Evolutionary conservation across 2,797 vertebrate genomes (phyloP), one percentile per base, ranked within the genome.

Genomic region (Hemitrygon akajei): DNA sequence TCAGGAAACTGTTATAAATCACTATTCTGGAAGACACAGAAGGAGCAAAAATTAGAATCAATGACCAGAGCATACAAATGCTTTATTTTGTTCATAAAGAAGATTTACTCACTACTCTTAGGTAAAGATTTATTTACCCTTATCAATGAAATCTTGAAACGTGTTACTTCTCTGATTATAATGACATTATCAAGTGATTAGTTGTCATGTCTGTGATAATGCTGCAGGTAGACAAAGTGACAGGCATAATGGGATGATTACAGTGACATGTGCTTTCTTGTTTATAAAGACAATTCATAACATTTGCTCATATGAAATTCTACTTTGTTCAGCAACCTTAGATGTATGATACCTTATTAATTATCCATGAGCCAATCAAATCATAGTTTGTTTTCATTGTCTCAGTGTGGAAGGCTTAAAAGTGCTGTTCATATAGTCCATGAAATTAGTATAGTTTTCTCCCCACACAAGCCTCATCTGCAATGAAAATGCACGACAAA

Each of bases 131-230:
- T 87, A 87, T 60, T 87, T 87, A 10, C 30, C 58, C 58, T 60
- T 86, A 60, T 86, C 82, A 86, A 60, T 86, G 82, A 27, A 60
- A 30, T 25, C 82, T 86, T 12, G 56, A 86, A 60, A 27, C 5
- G 25, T 4, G 2, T 58, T 56, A 84, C 56, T 84, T 11, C 81
- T 58, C 81, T 56, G 11, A 56, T 27, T 60, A 30, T 25, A 60
- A 22, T 86, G 58, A 60, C 30, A 60, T 86, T 86, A n/a, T 60
- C 58, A 60, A 87, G 84, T 87, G 80, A 82, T 82, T 82, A 25
- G 60, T 63, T 87, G n/a, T 60, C 30, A 87, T 58, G 16, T 63
- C 84, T n/a, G 58, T 1, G 11, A 60, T 14, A 14, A 27, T n/a
- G 56, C 0, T n/a, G 14, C 7, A n/a, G 5, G 60, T n/a, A n/a